Evolutionary conservation across 2,797 vertebrate species (phyloP).

Genomic region (Syngnathus rostellatus): DNA sequence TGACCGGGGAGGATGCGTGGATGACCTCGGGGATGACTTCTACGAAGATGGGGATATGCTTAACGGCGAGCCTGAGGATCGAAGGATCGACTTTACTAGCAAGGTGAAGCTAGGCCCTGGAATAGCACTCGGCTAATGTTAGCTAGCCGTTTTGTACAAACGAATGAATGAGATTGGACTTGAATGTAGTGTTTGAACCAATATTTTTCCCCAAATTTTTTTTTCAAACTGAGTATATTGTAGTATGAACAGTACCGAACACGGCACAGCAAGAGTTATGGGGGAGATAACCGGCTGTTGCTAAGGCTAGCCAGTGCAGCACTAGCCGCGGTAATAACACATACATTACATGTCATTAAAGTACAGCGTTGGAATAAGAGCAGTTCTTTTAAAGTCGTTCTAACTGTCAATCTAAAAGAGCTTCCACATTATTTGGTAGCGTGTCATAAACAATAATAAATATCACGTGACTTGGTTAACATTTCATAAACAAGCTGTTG

Average conservation of each 20-base stretch:
- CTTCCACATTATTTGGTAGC: not conserved
- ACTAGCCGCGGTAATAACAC: not conserved
- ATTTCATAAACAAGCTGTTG: not conserved
- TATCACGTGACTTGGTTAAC: not conserved
- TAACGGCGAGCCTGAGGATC: conserved; percentile 77
- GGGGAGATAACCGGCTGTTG: not conserved
- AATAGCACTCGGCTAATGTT: conserved; percentile 18
- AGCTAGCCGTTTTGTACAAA: conserved; percentile 16
- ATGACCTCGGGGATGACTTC: conserved; percentile 60
- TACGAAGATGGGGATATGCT: conserved; percentile 62
- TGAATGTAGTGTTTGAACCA: too few species aligned
- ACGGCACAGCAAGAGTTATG: not conserved
- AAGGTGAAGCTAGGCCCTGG: conserved; percentile 78
- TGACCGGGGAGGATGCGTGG: conserved; percentile 69
- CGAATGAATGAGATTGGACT: conserved; percentile 38
- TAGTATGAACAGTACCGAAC: not conserved
- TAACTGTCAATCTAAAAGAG: not conserved
- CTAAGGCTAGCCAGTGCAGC: not conserved
- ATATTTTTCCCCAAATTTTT: not conserved
- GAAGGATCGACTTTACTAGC: conserved; percentile 80
- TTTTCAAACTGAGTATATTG: not conserved
- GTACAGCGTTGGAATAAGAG: not conserved
- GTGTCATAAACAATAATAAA: not conserved
- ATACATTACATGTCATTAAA: not conserved
- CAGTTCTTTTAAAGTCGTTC: not conserved